Base-by-base conservation (phyloP, 1,140 invertebrate genomes). In the Diabrotica undecimpunctata region DNA sequence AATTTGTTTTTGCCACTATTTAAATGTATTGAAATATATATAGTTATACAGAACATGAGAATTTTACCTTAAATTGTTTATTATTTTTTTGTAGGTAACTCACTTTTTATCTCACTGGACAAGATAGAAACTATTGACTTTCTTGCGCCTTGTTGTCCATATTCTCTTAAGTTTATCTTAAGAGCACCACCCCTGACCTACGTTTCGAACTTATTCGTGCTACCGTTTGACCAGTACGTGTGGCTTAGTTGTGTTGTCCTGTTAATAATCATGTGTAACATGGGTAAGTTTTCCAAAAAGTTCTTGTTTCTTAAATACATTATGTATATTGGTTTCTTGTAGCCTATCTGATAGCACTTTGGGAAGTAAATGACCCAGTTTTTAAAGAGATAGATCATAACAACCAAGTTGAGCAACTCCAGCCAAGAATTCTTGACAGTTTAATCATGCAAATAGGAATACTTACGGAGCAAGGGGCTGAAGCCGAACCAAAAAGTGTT, bases 161-260 rank as follows among this genome's bases (percentile, higher is more conserved):
- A 2, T 25, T 25, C 25, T 25, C 25, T 25, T 25, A 25, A 25
- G 25, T 87, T 88, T 72, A 80, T 88, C 9, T 88, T 87, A 70
- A 81, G 82, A 36, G 82, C 83, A 69, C 86, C 87, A 6, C 83
- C 86, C 50, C 72, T 88, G 11, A 86, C 87, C 0, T 86, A 83
- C 65, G 81, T 86, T n/a, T 83, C 80, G 57, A 88, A 88, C 70
- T 78, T 88, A 38, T 88, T 87, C 67, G 68, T 81, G 10, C 66
- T 87, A 35, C 85, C 86, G 0, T 88, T 88, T 68, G 75, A 81
- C 54, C 77, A 14, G 5, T 51, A 66, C 8, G 70, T 73, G 12
- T 76, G 74, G 74, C 68, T 67, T 50, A 67, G 70, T 61, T 65
- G 68, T 46, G 41, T 66, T 6, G 46, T 37, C 37, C 62, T 12